Conservation (phyloP, 2,888 invertebrate species). For the Apoda limacodes region DNA sequence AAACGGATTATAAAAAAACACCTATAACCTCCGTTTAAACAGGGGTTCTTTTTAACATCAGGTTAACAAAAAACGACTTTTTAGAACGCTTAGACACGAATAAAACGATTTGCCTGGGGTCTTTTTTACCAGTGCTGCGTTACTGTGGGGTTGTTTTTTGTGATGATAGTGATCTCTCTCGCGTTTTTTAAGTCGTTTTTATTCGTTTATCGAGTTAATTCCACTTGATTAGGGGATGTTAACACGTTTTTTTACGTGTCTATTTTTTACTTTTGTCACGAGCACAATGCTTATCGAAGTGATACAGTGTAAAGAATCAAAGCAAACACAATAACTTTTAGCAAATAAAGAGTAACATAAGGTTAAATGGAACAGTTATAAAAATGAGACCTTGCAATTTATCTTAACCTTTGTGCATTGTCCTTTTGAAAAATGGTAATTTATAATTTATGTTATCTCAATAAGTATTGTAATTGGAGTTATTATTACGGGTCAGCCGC, state of each 20-base stretch:
- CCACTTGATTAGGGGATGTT: conserved; percentile 53
- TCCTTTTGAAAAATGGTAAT: conserved; percentile 25
- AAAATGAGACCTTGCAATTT: conserved; percentile 7
- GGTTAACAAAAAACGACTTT: conserved; percentile 50
- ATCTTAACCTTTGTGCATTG: conserved; percentile 18
- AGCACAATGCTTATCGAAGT: no score
- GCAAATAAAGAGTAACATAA: no score
- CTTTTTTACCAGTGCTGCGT: conserved; percentile 36
- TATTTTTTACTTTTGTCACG: conserved; percentile 14
- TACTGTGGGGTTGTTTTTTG: conserved; percentile 43
- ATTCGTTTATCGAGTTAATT: conserved; percentile 36
- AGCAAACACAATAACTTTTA: no score
- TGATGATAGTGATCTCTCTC: conserved; percentile 53
- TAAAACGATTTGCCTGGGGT: conserved; percentile 38
- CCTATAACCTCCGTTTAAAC: conserved; percentile 14
- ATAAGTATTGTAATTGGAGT: conserved; percentile 54
- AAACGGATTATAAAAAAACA: conserved; percentile 16
- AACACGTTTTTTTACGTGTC: conserved; percentile 34
- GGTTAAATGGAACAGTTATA: conserved; percentile 13
- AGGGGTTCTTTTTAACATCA: conserved; percentile 29
- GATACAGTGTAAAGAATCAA: no score
- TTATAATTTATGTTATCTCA: conserved; percentile 64
- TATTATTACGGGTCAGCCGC: conserved; percentile 57
- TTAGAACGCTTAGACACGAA: conserved; percentile 24
- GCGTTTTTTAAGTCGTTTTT: conserved; percentile 58